Evolutionary conservation across 1,140 invertebrate species (phyloP), one percentile per base, ranked within the genome.

Genomic region (Solenopsis invicta): DNA sequence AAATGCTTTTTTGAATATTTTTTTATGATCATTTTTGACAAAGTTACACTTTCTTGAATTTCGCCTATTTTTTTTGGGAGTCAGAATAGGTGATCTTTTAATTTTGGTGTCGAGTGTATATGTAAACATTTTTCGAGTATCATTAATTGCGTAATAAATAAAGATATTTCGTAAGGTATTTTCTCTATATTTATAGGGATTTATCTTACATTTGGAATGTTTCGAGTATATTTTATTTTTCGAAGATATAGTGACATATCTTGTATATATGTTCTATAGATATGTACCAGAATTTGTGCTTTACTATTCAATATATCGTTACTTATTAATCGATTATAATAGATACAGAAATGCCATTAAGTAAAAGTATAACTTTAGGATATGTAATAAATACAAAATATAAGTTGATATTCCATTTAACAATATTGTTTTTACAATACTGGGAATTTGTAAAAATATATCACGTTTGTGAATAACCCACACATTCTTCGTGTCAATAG

Each of bases 371-470:
- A 41, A 56, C 45, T 52, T 29, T 48, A 48, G 45, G 41, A 66
- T 77, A 34, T 78, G 21, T 48, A 12, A 77, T 78, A 77, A 77
- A 64, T 9, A 6, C 13, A 50, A 77, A 78, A 78, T 78, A 18
- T 64, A 66, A 50, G 13, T 18, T 56, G 34, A 56, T 41, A 71
- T 37, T 80, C 18, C 13, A 69, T 16, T 67, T n/a, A 54, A 37
- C n/a, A 24, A 24, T n/a, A 37, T 41, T n/a, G 18, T 13, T 81
- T 66, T 66, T 78, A 66, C 12, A 78, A 50, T 48, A 71, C 10
- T 77, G 66, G 64, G 4, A 72, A 72, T 75, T 50, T 75, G 37
- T 41, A 84, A 74, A 84, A 61, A 75, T 50, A 21, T 66, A 64
- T 80, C 18, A 82, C n/a, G 8, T 45, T 48, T 74, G 16, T 74